Evolutionary conservation across 1,140 invertebrate genomes (phyloP).

Genomic region (Latrodectus geometricus): DNA sequence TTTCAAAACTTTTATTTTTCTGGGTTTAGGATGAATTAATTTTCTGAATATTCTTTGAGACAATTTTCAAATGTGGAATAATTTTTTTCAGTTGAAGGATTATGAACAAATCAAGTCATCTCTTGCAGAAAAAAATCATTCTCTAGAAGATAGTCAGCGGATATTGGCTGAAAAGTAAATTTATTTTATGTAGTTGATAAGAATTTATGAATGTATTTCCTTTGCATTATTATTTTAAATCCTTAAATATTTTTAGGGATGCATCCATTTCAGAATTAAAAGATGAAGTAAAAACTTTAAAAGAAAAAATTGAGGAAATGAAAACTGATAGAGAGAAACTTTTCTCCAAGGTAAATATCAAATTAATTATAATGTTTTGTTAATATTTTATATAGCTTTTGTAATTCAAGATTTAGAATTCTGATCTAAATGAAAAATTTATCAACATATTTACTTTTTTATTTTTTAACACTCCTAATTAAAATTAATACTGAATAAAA

Average conservation of each 20-base stretch:
- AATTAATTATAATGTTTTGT: neutral
- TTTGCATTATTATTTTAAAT: conserved; percentile 24
- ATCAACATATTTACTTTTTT: no score
- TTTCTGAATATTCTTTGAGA: no score
- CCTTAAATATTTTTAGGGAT: conserved; percentile 64
- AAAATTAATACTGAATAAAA: no score
- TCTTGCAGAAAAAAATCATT: conserved; percentile 17
- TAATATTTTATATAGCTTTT: neutral
- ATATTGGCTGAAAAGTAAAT: conserved; percentile 42
- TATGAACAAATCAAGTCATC: conserved; percentile 37
- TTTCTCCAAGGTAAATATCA: conserved; percentile 64
- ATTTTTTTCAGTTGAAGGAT: conserved; percentile 12
- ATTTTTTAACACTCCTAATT: no score
- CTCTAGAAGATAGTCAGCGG: conserved; percentile 29
- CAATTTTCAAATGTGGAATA: no score
- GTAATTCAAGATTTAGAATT: neutral
- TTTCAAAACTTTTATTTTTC: no score
- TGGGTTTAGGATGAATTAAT: no score
- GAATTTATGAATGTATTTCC: conserved; percentile 65
- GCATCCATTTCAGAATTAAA: conserved; percentile 65
- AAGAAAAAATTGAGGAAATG: conserved; percentile 65
- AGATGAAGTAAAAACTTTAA: conserved; percentile 59
- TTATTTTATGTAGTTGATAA: neutral
- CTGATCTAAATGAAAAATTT: no score
- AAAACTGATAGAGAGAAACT: conserved; percentile 68